Evolutionary conservation across 2,113 vertebrate genomes (phyloP), one percentile per base, ranked within the genome.

Genomic region (Phaetusa simplex): DNA sequence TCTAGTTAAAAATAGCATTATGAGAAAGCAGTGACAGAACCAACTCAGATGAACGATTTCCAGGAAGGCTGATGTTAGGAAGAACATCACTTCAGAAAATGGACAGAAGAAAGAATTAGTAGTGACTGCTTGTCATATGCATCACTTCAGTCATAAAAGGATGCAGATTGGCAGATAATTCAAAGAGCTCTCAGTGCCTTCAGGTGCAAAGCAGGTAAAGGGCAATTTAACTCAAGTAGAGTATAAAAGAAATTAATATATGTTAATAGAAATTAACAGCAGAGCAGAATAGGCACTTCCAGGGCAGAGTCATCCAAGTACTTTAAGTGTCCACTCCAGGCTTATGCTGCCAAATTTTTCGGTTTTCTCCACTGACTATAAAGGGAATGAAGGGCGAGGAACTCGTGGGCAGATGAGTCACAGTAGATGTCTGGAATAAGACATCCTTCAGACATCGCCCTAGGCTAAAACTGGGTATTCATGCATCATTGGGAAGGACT

Each of bases 401-500:
- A 42, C 66, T 76, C 62, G 69, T 4, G 43, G 78, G 36, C 74
- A 85, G 58, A 82, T 90, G 95, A 96, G 78, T 96, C 93, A 96
- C 45, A 26, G 77, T 20, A 20, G 74, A 92, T 76, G 87, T 93
- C 90, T 96, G 95, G 93, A 96, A 88, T 90, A 86, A 95, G 87
- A 90, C 85, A 91, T 80, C 87, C 67, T 82, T 95, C 85, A 93
- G 96, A 95, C 92, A 95, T 65, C 1, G 8, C 92, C 67, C 58
- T 29, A 29, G 90, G 93, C 90, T 94, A 90, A 85, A 91, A 42
- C 40, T 65, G 71, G 34, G 32, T 50, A 29, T 50, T 88, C 73
- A 34, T 3, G 29, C 53, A 71, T 86, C 71, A 71, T 4, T 38
- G 89, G 62, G 62, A 79, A 94, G 78, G 12, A 70, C 53, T 91